These are phyloP conservation scores for Hirudinaria manillensis DNA, from an alignment of 2,888 invertebrate genomes.

Conservation along the genomic window DNA sequence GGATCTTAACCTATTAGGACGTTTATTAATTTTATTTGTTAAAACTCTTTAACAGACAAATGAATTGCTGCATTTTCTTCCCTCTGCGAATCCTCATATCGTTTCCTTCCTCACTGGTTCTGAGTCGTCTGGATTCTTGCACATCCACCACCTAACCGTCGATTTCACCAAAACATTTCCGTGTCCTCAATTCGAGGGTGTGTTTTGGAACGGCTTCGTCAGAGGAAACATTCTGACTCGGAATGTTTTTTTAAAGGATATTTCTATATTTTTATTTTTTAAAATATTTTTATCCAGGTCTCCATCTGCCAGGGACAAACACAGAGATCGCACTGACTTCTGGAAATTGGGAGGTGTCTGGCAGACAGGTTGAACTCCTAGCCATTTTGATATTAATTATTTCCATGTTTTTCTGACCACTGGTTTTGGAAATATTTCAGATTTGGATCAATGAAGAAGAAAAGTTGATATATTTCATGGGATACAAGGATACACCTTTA, in stretches of 20 bases:
- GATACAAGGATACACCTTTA: constrained; percentile 78
- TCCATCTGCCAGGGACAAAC: not conserved
- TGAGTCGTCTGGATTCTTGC: constrained; percentile 82
- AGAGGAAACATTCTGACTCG: not conserved
- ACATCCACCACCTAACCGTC: constrained; percentile 63
- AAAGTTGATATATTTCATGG: constrained; percentile 82
- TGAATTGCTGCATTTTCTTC: constrained; percentile 72
- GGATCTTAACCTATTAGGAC: not conserved
- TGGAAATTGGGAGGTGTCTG: constrained; percentile 89
- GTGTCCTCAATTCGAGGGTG: not conserved
- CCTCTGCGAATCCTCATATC: not conserved
- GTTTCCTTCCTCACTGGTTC: constrained; percentile 77
- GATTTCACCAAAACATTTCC: constrained; percentile 6
- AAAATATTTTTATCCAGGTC: not conserved
- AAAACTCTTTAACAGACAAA: constrained; percentile 2
- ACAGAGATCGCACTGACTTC: constrained; percentile 64
- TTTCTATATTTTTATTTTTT: not conserved
- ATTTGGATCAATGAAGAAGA: constrained; percentile 78
- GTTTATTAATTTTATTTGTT: too few species aligned
- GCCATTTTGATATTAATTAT: not conserved
- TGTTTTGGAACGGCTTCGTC: not conserved
- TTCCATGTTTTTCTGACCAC: constrained; percentile 32
- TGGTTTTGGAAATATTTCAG: constrained; percentile 39
- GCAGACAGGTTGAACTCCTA: constrained; percentile 54
- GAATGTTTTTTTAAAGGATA: not conserved